Conservation (phyloP, 2,113 vertebrate species). For the Pontoporia blainvillei region DNA sequence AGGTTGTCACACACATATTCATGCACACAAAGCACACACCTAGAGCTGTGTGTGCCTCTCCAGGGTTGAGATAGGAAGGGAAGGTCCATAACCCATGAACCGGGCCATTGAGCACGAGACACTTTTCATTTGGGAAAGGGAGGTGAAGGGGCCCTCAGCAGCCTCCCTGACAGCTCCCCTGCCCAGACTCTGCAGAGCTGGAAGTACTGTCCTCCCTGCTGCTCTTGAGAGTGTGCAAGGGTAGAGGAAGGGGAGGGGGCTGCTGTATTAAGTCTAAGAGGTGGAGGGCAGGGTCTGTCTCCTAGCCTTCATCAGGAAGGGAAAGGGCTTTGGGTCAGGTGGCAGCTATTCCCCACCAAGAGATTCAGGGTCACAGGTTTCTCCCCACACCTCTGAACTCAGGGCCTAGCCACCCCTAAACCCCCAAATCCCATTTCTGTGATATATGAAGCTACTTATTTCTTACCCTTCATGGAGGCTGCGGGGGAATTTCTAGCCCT, state of each 20-base stretch:
- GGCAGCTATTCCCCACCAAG: conserved; percentile 66
- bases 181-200: neutral
- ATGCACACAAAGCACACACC: neutral
- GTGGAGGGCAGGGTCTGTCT: neutral
- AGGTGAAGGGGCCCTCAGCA: neutral
- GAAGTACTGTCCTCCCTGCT: neutral
- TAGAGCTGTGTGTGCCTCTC: conserved; percentile 48
- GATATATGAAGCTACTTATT: conserved; percentile 68
- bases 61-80: neutral
- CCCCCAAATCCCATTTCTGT: conserved; percentile 67
- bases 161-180: neutral
- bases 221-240: neutral
- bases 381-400: conserved; percentile 73
- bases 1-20: neutral
- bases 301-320: conserved; percentile 37
- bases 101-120: conserved; percentile 68
- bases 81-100: neutral
- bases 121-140: conserved; percentile 64
- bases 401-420: conserved; percentile 70
- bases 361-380: conserved; percentile 72
- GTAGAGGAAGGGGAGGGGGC: neutral
- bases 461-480: conserved; percentile 67
- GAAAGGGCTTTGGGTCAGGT: conserved; percentile 63
- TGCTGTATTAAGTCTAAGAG: conserved; percentile 13
- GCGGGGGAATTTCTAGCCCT: conserved; percentile 42